Conservation (phyloP, 1,140 invertebrate species). For the Adoxophyes honmai region DNA sequence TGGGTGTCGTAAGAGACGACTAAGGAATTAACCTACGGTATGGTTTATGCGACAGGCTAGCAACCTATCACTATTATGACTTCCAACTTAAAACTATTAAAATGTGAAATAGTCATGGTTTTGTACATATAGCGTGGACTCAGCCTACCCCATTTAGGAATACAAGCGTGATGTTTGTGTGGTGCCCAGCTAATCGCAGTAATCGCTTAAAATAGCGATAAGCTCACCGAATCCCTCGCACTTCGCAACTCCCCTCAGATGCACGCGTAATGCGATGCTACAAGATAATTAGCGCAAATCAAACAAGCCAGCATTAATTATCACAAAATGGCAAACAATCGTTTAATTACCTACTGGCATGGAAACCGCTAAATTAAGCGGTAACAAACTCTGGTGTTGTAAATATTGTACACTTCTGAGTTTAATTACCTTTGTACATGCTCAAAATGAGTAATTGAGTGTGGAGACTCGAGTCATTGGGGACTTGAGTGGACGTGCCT, state of each 20-base stretch:
- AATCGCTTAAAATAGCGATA: no score
- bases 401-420: slow-evolving; percentile 9
- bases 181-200: no score
- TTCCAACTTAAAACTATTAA: no score
- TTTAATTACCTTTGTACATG: slow-evolving; percentile 8
- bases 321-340: slow-evolving; percentile 18
- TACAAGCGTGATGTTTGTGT: no score
- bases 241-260: not conserved
- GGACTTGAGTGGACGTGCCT: slow-evolving; percentile 1
- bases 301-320: slow-evolving; percentile 16
- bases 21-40: no score
- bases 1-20: no score
- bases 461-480: slow-evolving; percentile 1
- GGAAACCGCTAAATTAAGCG: slow-evolving; percentile 18
- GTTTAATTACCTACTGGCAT: slow-evolving; percentile 16
- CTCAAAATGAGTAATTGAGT: slow-evolving; percentile 14
- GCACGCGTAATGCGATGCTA: not conserved
- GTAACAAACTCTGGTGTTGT: slow-evolving; percentile 6
- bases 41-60: no score
- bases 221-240: no score
- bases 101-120: no score
- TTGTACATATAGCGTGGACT: no score
- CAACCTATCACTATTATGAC: no score
- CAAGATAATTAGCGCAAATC: slow-evolving; percentile 16
- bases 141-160: no score